A percentile compares a stretch with the other conserved stretches of the same genome.
Evolutionary conservation across 2,113 vertebrate genomes (phyloP).

Genomic region (Peromyscus polionotus): DNA sequence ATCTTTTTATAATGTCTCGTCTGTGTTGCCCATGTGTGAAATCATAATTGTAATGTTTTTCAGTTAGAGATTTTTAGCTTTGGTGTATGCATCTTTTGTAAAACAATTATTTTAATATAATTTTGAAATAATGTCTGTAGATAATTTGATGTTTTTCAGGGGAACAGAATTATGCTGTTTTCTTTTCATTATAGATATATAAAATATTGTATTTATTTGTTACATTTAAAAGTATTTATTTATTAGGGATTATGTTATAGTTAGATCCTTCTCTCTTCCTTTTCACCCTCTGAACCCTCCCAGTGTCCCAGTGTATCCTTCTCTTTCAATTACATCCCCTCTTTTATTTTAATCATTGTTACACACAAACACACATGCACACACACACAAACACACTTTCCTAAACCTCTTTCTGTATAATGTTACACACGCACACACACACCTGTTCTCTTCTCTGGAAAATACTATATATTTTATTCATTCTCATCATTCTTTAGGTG

Average conservation of each 20-base stretch:
- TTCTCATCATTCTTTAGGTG: neutral
- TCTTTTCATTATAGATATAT: neutral
- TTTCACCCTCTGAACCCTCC: neutral
- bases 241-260: neutral
- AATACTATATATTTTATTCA: neutral
- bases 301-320: neutral
- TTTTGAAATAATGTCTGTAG: neutral
- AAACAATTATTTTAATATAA: neutral
- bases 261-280: neutral
- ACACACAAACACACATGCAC: neutral
- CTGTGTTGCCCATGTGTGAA: neutral
- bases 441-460: neutral
- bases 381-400: neutral
- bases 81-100: neutral
- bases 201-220: neutral
- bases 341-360: neutral
- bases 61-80: neutral
- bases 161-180: neutral
- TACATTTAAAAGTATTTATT: neutral
- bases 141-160: neutral
- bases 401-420: too few relatives aligned
- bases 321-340: neutral
- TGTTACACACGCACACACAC: too few relatives aligned
- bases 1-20: neutral
- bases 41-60: neutral